These are phyloP conservation scores for Leuctra nigra DNA, from an alignment of 2,888 invertebrate species.

Conservation along the genomic window DNA sequence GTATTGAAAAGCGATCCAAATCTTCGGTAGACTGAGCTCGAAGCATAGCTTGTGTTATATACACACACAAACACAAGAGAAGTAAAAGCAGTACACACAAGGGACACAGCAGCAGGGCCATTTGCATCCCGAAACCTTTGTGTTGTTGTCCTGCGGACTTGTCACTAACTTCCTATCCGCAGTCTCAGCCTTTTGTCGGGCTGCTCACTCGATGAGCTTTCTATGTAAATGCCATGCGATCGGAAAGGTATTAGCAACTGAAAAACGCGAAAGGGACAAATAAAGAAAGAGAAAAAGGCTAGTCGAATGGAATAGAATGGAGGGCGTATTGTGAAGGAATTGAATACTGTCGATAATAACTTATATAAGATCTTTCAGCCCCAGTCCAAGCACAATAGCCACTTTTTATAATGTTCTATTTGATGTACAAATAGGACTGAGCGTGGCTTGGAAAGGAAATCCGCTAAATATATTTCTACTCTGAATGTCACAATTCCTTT, in stretches of 20 bases:
- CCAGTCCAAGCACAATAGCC: slow-evolving; percentile 10
- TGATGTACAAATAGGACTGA: slow-evolving; percentile 16
- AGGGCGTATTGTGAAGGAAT: slow-evolving; percentile 15
- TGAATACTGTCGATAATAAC: slow-evolving; percentile 23
- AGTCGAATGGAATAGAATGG: slow-evolving; percentile 13
- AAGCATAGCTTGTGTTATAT: neutral
- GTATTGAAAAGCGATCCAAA: neutral
- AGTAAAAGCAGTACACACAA: slow-evolving; percentile 10
- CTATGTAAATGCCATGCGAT: slow-evolving; percentile 26
- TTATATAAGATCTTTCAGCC: slow-evolving; percentile 22
- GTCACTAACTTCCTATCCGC: slow-evolving; percentile 13
- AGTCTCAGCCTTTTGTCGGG: slow-evolving; percentile 14
- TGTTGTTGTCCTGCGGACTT: slow-evolving; percentile 4
- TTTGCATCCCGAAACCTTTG: slow-evolving; percentile 11
- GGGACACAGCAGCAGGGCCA: slow-evolving; percentile 6
- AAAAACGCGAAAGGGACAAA: slow-evolving; percentile 21
- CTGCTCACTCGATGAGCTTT: slow-evolving; percentile 23
- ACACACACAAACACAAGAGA: neutral
- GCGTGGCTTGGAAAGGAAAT: slow-evolving; percentile 12
- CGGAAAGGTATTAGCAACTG: slow-evolving; percentile 28
- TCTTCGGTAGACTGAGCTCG: neutral
- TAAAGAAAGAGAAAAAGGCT: slow-evolving; percentile 20
- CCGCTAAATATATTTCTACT: slow-evolving; percentile 17
- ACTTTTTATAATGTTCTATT: slow-evolving; percentile 18
- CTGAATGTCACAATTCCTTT: slow-evolving; percentile 12